Evolutionary conservation across 2,888 invertebrate species (phyloP), one percentile per base, ranked within the genome.

Genomic region (Standfussiana lucernea): DNA sequence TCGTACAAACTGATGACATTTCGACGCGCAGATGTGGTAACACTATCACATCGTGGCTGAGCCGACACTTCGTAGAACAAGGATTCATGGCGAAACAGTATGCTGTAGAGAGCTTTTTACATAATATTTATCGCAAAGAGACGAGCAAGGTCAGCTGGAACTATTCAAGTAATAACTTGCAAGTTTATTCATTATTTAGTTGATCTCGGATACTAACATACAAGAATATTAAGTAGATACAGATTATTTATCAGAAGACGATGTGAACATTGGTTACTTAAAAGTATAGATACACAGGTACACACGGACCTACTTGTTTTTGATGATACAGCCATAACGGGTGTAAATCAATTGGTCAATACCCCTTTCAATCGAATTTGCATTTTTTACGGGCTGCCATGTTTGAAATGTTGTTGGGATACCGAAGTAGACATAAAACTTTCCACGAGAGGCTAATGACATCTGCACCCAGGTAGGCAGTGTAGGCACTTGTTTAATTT

Each of bases 371-470:
- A 84, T 80, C 62, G 42, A 72, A 76, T 79, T 86, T 81, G 72
- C 70, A 70, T 80, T 82, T 85, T 83, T 86, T 83, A 72, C 66
- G 75, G 83, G 74, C 80, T 80, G 81, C 76, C 74, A 73, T 59
- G 73, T 86, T 79, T 84, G 47, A 78, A 85, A 77, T 83, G 71
- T 75, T 78, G 80, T 76, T 69, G 71, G 77, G 77, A 80, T 80
- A 85, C 71, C 62, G 28, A 81, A 67, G 71, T 84, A 82, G 76
- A 80, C 77, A 79, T 83, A 84, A 88, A 87, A 89, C 84, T 88
- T 89, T 89, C 88, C 86, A 85, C 73, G 59, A 88, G 89, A 91
- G 92, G 93, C 89, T 90, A 91, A 90, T 89, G 92, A 92, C 93
- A 90, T 85, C 71, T 82, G 75, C 83, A 85, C 80, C 70, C 85